Percentiles rank a stretch among this genome's conserved stretches.
Conservation (phyloP, 2,113 vertebrate genomes). For the Ptychochromis oligacanthus region DNA sequence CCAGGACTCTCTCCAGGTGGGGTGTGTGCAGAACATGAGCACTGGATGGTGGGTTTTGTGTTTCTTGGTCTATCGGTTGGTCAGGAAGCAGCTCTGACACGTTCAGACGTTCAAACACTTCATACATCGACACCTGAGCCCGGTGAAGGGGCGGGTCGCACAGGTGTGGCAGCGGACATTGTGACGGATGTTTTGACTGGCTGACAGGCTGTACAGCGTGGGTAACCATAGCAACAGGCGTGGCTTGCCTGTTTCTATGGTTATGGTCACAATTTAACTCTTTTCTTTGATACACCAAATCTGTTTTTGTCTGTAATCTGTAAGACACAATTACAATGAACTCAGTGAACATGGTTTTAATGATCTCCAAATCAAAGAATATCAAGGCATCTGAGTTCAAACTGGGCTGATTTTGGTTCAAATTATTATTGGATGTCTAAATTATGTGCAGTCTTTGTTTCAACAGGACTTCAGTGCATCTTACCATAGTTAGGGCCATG, state of each 20-base stretch:
- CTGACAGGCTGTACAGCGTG: conserved; percentile 78
- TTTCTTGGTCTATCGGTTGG: conserved; percentile 71
- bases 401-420: neutral
- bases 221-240: conserved; percentile 85
- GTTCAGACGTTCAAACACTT: conserved; percentile 87
- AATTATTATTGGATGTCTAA: too few species aligned
- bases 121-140: conserved; percentile 86
- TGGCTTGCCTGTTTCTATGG: too few species aligned
- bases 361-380: rapidly evolving
- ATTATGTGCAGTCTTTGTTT: neutral
- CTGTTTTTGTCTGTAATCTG: neutral
- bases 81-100: conserved; percentile 88
- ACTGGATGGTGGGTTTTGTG: conserved; percentile 83
- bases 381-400: neutral
- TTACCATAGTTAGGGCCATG: neutral
- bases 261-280: too few species aligned
- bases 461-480: neutral
- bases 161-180: conserved; percentile 81
- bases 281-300: neutral
- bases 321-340: neutral
- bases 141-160: conserved; percentile 81
- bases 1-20: conserved; percentile 83
- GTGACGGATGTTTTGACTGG: conserved; percentile 78
- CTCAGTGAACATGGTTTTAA: rapidly evolving
- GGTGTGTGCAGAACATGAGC: conserved; percentile 82